A percentile compares a stretch with the other conserved stretches of the same genome.
Evolutionary conservation across 2,113 vertebrate genomes (phyloP).

Genomic region (Mormyrus iriodes): DNA sequence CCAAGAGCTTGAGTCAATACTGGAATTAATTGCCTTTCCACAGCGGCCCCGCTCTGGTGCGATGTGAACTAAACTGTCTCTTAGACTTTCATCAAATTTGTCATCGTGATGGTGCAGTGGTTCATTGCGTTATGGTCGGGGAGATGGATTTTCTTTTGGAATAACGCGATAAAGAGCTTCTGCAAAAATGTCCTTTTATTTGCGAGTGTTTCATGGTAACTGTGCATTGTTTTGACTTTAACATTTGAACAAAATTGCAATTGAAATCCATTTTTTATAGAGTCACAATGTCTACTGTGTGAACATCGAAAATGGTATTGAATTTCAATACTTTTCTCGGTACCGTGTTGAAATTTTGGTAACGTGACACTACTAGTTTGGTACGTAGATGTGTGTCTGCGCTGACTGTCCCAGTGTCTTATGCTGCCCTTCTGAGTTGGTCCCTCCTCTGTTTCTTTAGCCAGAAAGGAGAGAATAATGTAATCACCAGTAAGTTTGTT

Average conservation of each 20-base stretch:
- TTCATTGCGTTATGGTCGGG: neutral
- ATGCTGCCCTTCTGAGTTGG: neutral
- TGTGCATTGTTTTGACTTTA: neutral
- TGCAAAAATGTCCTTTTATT: neutral
- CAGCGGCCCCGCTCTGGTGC: neutral
- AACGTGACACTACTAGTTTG: neutral
- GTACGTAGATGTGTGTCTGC: neutral
- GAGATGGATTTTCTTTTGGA: neutral
- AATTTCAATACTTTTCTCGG: neutral
- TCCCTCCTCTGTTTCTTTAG: neutral
- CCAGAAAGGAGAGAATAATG: neutral
- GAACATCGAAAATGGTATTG: neutral
- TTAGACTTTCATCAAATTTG: neutral
- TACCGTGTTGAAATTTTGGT: neutral
- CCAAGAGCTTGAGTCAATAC: conserved; percentile 3
- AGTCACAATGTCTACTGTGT: neutral
- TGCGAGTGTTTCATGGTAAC: neutral
- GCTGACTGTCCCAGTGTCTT: neutral
- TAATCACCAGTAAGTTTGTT: neutral
- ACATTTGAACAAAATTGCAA: neutral
- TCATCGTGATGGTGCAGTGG: neutral
- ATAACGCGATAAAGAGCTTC: no score
- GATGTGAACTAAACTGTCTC: neutral
- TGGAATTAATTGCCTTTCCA: conserved; percentile 13
- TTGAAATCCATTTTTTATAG: neutral